A percentile compares a stretch with the other conserved stretches of the same genome.
Evolutionary conservation across 2,888 invertebrate genomes (phyloP).

Genomic region (Cantharis rustica): DNA sequence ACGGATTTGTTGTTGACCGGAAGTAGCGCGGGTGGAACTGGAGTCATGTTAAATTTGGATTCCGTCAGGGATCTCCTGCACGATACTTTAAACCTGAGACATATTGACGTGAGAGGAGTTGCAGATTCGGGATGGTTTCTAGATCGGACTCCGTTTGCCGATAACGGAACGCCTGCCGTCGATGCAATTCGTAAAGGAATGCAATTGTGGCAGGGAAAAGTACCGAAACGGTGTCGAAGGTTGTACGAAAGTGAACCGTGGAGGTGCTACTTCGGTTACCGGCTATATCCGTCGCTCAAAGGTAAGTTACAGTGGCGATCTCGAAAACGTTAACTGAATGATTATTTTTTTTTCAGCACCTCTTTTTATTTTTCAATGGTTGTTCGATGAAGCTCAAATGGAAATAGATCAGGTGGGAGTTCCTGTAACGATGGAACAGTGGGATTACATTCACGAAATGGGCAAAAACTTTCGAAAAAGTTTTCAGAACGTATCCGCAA

Average conservation of each 20-base stretch:
- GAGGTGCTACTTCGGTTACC: constrained; percentile 92
- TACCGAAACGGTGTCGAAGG: constrained; percentile 77
- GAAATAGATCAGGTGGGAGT: constrained; percentile 90
- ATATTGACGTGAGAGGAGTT: constrained; percentile 78
- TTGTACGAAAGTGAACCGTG: constrained; percentile 77
- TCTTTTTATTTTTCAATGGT: constrained; percentile 91
- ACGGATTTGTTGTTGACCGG: constrained; percentile 82
- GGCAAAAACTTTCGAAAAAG: constrained; percentile 83
- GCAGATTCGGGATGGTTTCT: constrained; percentile 96
- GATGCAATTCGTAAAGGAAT: constrained; percentile 76
- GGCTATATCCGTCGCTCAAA: constrained; percentile 82
- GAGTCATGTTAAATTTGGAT: constrained; percentile 92
- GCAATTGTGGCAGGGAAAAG: constrained; percentile 77
- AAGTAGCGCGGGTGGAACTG: constrained; percentile 89
- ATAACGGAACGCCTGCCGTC: constrained; percentile 58
- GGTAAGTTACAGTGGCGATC: constrained; percentile 60
- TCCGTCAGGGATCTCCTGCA: constrained; percentile 75
- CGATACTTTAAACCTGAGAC: constrained; percentile 59
- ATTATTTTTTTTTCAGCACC: constrained; percentile 65
- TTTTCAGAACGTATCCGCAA: constrained; percentile 82
- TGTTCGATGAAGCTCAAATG: constrained; percentile 95
- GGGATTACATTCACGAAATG: constrained; percentile 92
- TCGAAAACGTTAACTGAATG: background rate
- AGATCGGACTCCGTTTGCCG: constrained; percentile 78
- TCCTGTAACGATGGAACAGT: constrained; percentile 86